phyloP scores from a whole-genome alignment of 1,140 invertebrate species.

The Gryllus bimaculatus region DNA sequence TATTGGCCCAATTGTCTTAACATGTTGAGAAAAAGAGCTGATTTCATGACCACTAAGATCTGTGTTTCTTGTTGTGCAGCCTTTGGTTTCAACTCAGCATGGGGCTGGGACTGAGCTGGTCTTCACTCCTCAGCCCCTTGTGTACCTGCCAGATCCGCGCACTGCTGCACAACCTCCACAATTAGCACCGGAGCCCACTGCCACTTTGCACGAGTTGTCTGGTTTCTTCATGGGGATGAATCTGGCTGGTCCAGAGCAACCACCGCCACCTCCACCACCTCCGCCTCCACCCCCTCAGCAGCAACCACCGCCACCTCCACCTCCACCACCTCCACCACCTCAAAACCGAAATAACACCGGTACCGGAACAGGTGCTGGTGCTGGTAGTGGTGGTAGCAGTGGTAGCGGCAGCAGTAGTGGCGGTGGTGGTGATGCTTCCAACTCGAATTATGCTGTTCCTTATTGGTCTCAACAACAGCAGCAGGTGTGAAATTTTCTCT shows the following conservation, averaged over 20 bases:
- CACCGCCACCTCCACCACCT: background rate
- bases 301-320: background rate
- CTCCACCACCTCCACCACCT: background rate
- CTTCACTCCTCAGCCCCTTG: background rate
- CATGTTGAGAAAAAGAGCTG: too few species aligned
- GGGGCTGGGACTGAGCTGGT: background rate
- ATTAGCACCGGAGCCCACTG: background rate
- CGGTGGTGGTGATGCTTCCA: background rate
- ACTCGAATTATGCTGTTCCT: background rate
- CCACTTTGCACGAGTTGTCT: background rate
- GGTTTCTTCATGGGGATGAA: background rate
- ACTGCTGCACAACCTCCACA: background rate
- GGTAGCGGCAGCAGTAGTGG: background rate
- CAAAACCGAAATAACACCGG: background rate
- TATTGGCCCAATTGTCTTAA: too few species aligned
- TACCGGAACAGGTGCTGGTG: background rate
- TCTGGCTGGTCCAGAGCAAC: background rate
- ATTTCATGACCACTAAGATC: background rate
- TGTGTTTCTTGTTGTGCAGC: background rate
- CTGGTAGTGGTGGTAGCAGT: background rate
- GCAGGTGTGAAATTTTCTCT: background rate
- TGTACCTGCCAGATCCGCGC: background rate
- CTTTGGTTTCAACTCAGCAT: background rate
- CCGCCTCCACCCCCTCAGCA: background rate
- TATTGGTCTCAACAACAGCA: background rate